Base-by-base conservation (phyloP, 2,113 vertebrate species). In the Boulengeromyrus knoepffleri region DNA sequence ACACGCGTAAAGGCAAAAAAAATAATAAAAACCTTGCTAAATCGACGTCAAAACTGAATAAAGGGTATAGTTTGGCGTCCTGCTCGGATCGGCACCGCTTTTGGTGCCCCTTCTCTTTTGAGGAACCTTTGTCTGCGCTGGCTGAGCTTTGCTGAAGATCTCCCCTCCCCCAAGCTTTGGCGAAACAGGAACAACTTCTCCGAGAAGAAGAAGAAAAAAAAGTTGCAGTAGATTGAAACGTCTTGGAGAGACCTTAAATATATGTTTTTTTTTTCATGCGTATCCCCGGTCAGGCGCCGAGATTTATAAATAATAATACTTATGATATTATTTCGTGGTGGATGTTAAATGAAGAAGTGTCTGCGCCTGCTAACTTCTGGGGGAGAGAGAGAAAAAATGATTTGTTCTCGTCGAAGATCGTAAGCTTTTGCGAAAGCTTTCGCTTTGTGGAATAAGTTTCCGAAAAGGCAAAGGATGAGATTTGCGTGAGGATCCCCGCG, bases 131-230 rank as follows among this genome's bases (percentile, higher is more conserved):
- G 90, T 90, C 53, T 66, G 31, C 39, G 80, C 87, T 56, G 47
- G 89, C 56, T 80, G 77, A 74, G 74, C 77, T 85, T 87, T 92
- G 94, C 94, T 93, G 93, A 94, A 95, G 93, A 95, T 93, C 94
- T 95, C 95, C 96, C 95, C 95, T 95, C 95, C 96, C 95, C 95
- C 94, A 94, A 93, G 94, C 91, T 95, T 95, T 95, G 93, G 95
- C 94, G 95, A 96, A 96, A 96, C 95, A 96, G 96, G 96, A 96
- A 96, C 96, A 96, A 96, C 96, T 96, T 96, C 95, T 96, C 96
- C 95, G 95, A 95, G 95, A 92, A 91, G 53, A 83, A 86, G 77
- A 31, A 52, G 88, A 89, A 93, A 94, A 94, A 95, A 96, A 95
- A 95, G 94, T 95, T 95, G 94, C 95, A 95, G 93, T 95, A 95